These are phyloP conservation scores for Euplagia quadripunctaria DNA, from an alignment of 2,888 invertebrate genomes.

Conservation along the genomic window DNA sequence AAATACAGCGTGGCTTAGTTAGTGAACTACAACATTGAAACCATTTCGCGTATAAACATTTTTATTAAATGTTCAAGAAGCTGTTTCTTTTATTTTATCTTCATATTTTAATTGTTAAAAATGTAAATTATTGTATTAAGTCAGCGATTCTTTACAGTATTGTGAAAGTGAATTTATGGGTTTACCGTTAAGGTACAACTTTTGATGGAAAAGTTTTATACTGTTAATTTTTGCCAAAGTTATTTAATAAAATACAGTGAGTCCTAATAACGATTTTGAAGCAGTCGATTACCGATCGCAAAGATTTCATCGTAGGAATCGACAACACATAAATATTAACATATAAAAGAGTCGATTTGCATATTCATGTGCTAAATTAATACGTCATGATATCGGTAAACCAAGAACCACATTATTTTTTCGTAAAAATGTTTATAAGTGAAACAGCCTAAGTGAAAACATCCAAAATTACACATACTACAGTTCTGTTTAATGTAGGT, in stretches of 20 bases:
- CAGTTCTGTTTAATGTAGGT: constrained; percentile 49
- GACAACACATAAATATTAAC: neutral
- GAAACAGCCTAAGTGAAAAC: constrained; percentile 31
- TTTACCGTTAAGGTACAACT: neutral
- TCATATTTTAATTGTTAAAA: too few species aligned
- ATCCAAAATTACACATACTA: constrained; percentile 40
- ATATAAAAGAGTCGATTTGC: neutral
- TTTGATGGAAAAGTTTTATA: neutral
- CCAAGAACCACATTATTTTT: neutral
- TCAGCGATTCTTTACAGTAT: neutral
- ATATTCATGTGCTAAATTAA: neutral
- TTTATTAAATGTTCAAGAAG: neutral
- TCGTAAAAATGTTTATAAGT: constrained; percentile 1
- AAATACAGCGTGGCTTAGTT: constrained; percentile 57
- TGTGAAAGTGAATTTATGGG: neutral
- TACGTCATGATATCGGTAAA: neutral
- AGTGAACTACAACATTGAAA: constrained; percentile 27
- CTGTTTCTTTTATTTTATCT: too few species aligned
- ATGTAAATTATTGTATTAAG: too few species aligned
- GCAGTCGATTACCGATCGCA: neutral
- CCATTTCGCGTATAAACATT: constrained; percentile 38
- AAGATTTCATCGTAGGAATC: neutral
- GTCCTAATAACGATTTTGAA: neutral
- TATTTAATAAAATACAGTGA: neutral
- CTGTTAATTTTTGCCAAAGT: neutral